Percentiles rank a stretch among this genome's conserved stretches.
These are phyloP conservation scores for Megaceryle maxima DNA, from an alignment of 2,113 vertebrate genomes.

Conservation along the genomic window DNA sequence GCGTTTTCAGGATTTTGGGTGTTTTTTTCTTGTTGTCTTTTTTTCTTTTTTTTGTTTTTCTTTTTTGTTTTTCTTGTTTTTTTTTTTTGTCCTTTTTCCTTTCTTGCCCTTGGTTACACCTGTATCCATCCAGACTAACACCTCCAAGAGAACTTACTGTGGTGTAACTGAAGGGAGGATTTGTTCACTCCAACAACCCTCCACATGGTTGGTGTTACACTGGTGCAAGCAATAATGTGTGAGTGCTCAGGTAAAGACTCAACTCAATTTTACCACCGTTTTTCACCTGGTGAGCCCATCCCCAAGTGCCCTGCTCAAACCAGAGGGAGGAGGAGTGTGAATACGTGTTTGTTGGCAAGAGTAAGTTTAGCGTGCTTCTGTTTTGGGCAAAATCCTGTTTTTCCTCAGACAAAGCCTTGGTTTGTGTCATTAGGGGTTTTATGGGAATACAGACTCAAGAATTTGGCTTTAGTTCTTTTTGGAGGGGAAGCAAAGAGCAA, in stretches of 20 bases:
- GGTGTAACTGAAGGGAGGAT: background rate
- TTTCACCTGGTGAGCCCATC: background rate
- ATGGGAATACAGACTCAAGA: background rate
- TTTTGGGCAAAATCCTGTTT: background rate
- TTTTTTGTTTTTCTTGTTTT: background rate
- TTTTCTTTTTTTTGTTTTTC: background rate
- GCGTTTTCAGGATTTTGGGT: no score
- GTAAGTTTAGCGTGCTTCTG: background rate
- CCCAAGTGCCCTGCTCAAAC: background rate
- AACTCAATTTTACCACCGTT: background rate
- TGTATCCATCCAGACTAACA: background rate
- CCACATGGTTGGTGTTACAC: background rate
- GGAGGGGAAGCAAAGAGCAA: background rate
- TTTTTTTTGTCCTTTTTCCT: background rate
- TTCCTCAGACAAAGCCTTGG: conserved; percentile 35
- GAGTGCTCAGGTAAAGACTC: background rate
- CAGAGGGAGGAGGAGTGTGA: background rate
- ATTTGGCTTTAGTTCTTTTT: background rate
- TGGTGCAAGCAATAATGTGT: background rate
- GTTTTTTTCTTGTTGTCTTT: no score
- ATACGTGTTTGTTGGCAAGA: fast-evolving
- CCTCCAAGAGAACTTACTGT: background rate
- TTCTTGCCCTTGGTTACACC: conserved; percentile 3
- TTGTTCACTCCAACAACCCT: background rate
- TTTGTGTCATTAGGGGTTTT: background rate